phyloP scores from a whole-genome alignment of 1,140 invertebrate species.

The Lamellibrachia luymesi region DNA sequence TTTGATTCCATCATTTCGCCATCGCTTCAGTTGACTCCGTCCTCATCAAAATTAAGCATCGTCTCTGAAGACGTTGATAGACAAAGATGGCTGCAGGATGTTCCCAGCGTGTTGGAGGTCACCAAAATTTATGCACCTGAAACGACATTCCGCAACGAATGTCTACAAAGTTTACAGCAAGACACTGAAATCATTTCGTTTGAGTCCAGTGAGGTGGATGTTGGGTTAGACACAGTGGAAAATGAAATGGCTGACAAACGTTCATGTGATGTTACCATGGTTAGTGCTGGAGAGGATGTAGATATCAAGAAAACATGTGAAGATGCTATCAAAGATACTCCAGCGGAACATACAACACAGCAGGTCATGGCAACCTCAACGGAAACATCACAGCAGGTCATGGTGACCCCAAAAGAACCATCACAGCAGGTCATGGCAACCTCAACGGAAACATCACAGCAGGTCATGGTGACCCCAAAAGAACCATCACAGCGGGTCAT shows the following conservation, averaged over 20 bases:
- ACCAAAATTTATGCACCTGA: not conserved
- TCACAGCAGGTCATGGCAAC: not conserved
- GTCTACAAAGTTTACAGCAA: not conserved
- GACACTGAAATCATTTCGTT: too few relatives aligned
- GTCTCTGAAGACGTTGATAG: not conserved
- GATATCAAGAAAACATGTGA: not conserved
- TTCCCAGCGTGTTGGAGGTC: not conserved
- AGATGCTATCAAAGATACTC: not conserved
- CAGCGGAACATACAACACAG: not conserved
- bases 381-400: not conserved
- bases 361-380: not conserved
- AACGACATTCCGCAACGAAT: not conserved
- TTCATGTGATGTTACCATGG: not conserved
- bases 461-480: not conserved
- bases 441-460: not conserved
- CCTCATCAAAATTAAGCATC: not conserved
- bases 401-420: not conserved
- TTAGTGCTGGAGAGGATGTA: not conserved
- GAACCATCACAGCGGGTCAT: not conserved
- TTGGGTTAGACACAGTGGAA: not conserved
- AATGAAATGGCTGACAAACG: not conserved
- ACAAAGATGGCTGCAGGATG: not conserved
- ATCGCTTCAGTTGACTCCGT: not conserved
- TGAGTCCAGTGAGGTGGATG: not conserved
- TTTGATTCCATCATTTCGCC: not conserved